Conservation (phyloP, 1,140 invertebrate species). For the Sycophaga agraensis region DNA sequence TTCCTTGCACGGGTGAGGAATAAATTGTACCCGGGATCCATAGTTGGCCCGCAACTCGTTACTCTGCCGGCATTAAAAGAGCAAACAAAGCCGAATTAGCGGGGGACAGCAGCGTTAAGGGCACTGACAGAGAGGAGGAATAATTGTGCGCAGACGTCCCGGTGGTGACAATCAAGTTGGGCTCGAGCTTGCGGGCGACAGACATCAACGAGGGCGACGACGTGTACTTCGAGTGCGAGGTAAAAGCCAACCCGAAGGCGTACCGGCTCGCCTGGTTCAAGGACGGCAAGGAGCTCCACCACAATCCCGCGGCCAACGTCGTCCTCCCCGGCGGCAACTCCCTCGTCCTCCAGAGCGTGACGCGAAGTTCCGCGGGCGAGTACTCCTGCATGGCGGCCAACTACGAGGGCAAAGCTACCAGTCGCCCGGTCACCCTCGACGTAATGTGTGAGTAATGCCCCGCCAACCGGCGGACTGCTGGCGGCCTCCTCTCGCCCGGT, state of each 20-base stretch:
- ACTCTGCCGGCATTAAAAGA: no score
- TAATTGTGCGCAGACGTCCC: conserved; percentile 85
- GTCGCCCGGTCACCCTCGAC: conserved; percentile 73
- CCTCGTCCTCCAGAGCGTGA: conserved; percentile 81
- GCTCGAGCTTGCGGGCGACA: conserved; percentile 77
- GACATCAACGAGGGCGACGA: conserved; percentile 90
- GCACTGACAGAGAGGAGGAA: no score
- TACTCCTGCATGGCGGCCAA: conserved; percentile 83
- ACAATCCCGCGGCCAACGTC: conserved; percentile 76
- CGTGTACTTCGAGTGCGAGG: conserved; percentile 89
- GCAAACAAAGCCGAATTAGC: no score
- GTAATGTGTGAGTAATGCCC: conserved; percentile 77
- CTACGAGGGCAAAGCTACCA: conserved; percentile 76
- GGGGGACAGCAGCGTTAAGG: no score
- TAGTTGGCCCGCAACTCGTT: no score
- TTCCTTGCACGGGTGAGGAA: no score
- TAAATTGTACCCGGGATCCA: no score
- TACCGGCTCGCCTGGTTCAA: conserved; percentile 82
- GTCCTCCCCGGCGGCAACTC: conserved; percentile 78
- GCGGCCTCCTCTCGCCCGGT: neutral
- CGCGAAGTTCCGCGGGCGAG: conserved; percentile 73
- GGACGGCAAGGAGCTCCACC: conserved; percentile 73
- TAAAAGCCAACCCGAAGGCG: conserved; percentile 79
- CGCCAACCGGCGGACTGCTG: no score
- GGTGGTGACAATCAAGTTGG: conserved; percentile 74